phyloP scores from a whole-genome alignment of 2,113 vertebrate species.

The Acrocephalus arundinaceus region DNA sequence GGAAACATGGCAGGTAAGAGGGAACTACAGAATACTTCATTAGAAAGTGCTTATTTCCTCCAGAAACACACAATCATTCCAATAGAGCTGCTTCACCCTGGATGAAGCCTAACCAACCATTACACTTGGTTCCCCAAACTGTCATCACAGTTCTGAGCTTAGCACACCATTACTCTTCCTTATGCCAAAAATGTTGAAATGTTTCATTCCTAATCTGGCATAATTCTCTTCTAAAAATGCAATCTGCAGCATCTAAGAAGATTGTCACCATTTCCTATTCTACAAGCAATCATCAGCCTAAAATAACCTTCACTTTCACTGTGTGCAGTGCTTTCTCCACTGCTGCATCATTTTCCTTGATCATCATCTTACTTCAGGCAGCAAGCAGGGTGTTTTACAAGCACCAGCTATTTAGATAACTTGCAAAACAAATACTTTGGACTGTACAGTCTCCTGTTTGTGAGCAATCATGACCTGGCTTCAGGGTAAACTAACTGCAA shows the following conservation, averaged over 20 bases:
- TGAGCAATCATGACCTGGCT: background rate
- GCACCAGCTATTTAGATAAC: background rate
- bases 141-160: background rate
- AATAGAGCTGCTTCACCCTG: background rate
- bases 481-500: background rate
- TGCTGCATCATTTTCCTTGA: background rate
- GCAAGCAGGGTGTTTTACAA: background rate
- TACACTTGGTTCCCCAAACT: background rate
- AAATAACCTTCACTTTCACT: background rate
- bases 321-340: background rate
- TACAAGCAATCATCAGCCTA: background rate
- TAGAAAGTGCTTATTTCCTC: background rate
- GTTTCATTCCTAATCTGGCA: background rate
- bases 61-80: background rate
- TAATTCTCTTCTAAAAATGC: slow-evolving; percentile 14
- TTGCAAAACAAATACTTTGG: background rate
- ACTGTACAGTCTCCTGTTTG: background rate
- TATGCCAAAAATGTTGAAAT: background rate
- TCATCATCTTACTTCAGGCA: background rate
- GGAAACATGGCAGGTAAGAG: background rate
- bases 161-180: background rate
- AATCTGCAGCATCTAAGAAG: background rate
- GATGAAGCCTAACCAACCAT: background rate
- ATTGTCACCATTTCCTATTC: background rate
- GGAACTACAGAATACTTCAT: background rate